Evolutionary conservation across 2,113 vertebrate species (phyloP).

Genomic region (Takifugu flavidus): DNA sequence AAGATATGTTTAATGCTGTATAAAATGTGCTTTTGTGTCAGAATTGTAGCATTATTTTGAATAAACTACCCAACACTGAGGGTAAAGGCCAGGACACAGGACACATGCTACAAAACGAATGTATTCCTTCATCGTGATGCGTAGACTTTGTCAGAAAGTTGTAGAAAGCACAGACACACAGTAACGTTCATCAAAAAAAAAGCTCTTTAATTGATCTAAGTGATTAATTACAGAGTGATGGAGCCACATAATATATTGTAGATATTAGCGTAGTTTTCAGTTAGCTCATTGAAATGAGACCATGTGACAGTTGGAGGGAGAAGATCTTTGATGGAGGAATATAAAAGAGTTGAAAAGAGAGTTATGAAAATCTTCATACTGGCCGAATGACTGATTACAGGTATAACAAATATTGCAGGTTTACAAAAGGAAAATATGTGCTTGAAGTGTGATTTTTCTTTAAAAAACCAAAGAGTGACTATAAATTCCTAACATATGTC

Average conservation of each 20-base stretch:
- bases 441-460: constrained; percentile 37
- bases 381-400: constrained; percentile 32
- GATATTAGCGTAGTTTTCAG: constrained; percentile 75
- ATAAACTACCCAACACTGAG: too few relatives aligned
- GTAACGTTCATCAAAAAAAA: constrained; percentile 54
- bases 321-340: constrained; percentile 43
- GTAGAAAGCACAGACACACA: constrained; percentile 19
- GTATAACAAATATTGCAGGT: constrained; percentile 52
- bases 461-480: constrained; percentile 58
- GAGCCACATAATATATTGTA: constrained; percentile 64
- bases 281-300: constrained; percentile 69
- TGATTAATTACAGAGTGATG: constrained; percentile 76
- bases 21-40: too few relatives aligned
- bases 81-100: too few relatives aligned
- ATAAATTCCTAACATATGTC: constrained; percentile 64
- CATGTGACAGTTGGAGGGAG: constrained; percentile 50
- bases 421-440: constrained; percentile 49
- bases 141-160: too few relatives aligned
- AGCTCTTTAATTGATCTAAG: constrained; percentile 72
- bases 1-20: too few relatives aligned
- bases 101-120: too few relatives aligned
- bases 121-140: too few relatives aligned
- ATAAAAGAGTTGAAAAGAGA: constrained; percentile 63
- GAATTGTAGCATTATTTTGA: too few relatives aligned
- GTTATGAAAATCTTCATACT: constrained; percentile 42